Evolutionary conservation across 2,113 vertebrate species (phyloP).

Genomic region (Euleptes europaea): DNA sequence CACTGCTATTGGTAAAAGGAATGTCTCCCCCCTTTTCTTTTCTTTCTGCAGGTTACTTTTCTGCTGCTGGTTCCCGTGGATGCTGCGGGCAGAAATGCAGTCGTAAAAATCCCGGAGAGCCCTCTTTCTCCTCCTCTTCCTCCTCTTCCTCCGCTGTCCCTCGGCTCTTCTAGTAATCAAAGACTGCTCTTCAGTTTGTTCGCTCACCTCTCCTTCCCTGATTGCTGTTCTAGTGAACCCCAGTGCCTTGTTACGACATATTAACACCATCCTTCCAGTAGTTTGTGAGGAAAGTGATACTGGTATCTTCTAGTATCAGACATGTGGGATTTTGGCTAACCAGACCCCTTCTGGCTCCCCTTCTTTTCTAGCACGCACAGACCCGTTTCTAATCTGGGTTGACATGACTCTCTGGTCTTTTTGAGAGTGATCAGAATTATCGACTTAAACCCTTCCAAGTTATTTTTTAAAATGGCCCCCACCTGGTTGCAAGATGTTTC

Average conservation of each 20-base stretch:
- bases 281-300: neutral
- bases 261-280: neutral
- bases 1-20: too few species aligned
- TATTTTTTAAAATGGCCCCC: too few species aligned
- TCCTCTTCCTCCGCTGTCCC: constrained; percentile 2
- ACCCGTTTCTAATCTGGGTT: too few species aligned
- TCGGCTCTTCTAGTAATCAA: constrained; percentile 24
- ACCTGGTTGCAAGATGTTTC: too few species aligned
- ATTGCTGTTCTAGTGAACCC: constrained; percentile 27
- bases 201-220: constrained; percentile 3
- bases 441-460: too few species aligned
- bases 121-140: constrained; percentile 11
- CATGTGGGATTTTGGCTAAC: neutral
- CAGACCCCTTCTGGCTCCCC: neutral
- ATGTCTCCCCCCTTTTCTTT: neutral
- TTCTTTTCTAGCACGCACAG: neutral
- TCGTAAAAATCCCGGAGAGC: constrained; percentile 73
- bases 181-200: constrained; percentile 30
- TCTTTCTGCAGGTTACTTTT: constrained; percentile 85
- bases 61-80: constrained; percentile 97
- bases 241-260: constrained; percentile 34
- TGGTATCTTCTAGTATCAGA: neutral
- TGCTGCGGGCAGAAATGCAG: constrained; percentile 93
- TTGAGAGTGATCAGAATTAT: too few species aligned
- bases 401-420: too few species aligned